Base-by-base conservation (phyloP, 2,797 vertebrate genomes). In the Heliangelus exortis region DNA sequence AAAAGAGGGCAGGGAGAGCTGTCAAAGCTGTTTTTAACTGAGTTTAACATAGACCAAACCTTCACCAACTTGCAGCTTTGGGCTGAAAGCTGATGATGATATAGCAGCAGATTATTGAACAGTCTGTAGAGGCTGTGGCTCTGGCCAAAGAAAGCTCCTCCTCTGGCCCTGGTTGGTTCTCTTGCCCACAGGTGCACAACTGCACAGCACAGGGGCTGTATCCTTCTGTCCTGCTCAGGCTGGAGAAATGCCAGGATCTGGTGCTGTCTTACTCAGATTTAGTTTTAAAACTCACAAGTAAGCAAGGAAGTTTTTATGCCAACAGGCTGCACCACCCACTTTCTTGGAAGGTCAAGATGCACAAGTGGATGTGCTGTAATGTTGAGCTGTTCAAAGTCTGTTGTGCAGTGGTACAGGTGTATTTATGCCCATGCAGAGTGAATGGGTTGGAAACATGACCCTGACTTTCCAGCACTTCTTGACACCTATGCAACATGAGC, bases 121-220 rank as follows among this genome's bases (percentile, higher is more conserved):
- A 3, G 28, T 75, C n/a, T 63, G n/a, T 29, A 68, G 29, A 51
- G 73, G n/a, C 43, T 43, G 34, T 51, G 67, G 78, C 48, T 67
- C 41, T 55, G 84, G 54, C 61, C 50, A 58, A 63, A 75, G 63
- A 22, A 33, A 58, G 65, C 28, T 54, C 19, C 28, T n/a, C 62
- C 51, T 36, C 41, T 2, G 8, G 26, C 20, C 6, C 28, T 13
- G 3, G 5, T 34, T 28, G 29, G 31, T 22, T 73, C n/a, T 45
- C 48, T 48, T 11, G 28, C 23, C 28, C n/a, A 19, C 1, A 3
- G 50, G 2, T 3, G 17, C 16, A 33, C 28, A 2, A 9, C 39
- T 26, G 9, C 22, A 7, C 25, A 63, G 57, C 15, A 8, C 39
- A 36, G 31, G 57, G 31, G 6, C 68, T 12, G 19, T 26, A 12